These are phyloP conservation scores for Helarctos malayanus DNA, from an alignment of 2,797 vertebrate species.

Conservation along the genomic window DNA sequence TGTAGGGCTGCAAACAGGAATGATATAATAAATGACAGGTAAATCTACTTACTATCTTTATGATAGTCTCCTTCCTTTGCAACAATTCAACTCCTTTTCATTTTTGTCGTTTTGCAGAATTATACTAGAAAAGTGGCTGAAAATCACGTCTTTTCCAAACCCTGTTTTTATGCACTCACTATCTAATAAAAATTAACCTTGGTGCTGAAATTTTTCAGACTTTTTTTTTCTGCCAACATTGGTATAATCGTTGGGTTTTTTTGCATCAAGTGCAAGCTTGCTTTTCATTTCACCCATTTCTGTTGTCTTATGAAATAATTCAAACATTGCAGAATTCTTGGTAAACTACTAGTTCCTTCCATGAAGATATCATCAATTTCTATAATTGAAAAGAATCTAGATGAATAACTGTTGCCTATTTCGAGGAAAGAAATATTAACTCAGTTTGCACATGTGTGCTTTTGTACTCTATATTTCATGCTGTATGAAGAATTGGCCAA, in stretches of 20 bases:
- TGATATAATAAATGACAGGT: conserved; percentile 52
- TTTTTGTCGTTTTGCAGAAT: conserved; percentile 19
- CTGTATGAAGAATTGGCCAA: conserved; percentile 34
- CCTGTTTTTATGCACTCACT: conserved; percentile 8
- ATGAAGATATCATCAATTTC: conserved; percentile 63
- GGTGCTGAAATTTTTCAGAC: conserved; percentile 49
- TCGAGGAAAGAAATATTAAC: conserved; percentile 41
- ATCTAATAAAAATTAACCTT: conserved; percentile 60
- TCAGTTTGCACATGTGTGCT: conserved; percentile 37
- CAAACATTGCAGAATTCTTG: conserved; percentile 29
- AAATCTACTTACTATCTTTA: conserved; percentile 58
- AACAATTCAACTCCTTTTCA: conserved; percentile 26
- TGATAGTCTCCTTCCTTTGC: conserved; percentile 13
- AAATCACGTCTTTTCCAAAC: conserved; percentile 34
- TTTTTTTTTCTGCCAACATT: background rate
- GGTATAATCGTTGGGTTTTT: background rate
- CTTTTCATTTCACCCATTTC: conserved; percentile 55
- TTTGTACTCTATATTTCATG: conserved; percentile 48
- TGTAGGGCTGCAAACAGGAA: conserved; percentile 51
- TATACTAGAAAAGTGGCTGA: conserved; percentile 31
- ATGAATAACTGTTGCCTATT: conserved; percentile 60
- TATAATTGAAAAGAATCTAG: conserved; percentile 57
- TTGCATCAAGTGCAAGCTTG: conserved; percentile 23
- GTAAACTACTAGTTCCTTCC: conserved; percentile 37
- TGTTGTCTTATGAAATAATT: conserved; percentile 52